Conservation (phyloP, 2,888 invertebrate genomes). For the Sinodicranocentrus sp. region DNA sequence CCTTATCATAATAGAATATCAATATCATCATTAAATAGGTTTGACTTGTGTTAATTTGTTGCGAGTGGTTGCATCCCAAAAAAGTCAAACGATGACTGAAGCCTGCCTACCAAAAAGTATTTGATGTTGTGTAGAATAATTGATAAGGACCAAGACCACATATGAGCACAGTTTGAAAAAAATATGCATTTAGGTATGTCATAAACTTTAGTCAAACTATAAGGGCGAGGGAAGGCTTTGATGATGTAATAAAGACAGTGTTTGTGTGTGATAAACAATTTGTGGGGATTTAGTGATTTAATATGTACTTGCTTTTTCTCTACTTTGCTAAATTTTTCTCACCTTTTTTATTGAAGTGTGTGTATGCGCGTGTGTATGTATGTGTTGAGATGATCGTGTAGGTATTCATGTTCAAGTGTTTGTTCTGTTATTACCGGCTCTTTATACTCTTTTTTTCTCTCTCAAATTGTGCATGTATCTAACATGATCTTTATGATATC, state of each 20-base stretch:
- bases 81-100: slow-evolving; percentile 1
- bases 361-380: slow-evolving; percentile 38
- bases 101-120: slow-evolving; percentile 9
- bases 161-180: background rate
- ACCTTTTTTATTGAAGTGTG: slow-evolving; percentile 20
- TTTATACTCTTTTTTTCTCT: background rate
- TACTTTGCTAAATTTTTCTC: slow-evolving; percentile 41
- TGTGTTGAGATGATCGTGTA: too few relatives aligned
- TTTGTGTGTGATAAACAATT: slow-evolving; percentile 19
- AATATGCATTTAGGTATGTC: background rate
- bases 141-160: slow-evolving; percentile 15
- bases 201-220: background rate
- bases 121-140: slow-evolving; percentile 7
- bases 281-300: slow-evolving; percentile 49
- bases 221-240: background rate
- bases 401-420: slow-evolving; percentile 6
- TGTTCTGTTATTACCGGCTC: background rate
- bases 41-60: slow-evolving; percentile 31
- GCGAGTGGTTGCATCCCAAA: slow-evolving; percentile 20
- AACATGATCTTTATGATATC: slow-evolving; percentile 24
- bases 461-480: background rate
- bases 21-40: slow-evolving; percentile 14
- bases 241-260: slow-evolving; percentile 42
- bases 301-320: slow-evolving; percentile 23
- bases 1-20: background rate